phyloP scores from a whole-genome alignment of 30 jellyfish, hydroid and myxozoan genomes.

The Hydra vulgaris region DNA sequence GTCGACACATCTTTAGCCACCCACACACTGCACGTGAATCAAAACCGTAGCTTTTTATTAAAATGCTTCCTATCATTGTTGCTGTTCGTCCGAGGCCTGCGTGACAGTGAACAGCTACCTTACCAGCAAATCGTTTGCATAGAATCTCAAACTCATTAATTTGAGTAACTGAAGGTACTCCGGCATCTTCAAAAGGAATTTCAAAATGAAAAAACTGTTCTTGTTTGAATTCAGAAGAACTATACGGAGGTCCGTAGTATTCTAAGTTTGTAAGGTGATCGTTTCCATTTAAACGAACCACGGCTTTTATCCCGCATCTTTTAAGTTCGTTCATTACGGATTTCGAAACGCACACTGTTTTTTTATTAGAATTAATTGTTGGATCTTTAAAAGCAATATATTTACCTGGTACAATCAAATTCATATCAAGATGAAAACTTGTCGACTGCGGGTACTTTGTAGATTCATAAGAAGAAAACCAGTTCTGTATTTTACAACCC shows the following conservation, averaged over 20 bases:
- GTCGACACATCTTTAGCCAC: slow-evolving; percentile 79
- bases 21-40: slow-evolving; percentile 78
- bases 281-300: slow-evolving; percentile 52
- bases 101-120: slow-evolving; percentile 82
- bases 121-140: slow-evolving; percentile 36
- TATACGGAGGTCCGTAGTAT: slow-evolving; percentile 52
- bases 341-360: slow-evolving; percentile 21
- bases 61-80: slow-evolving; percentile 62
- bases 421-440: slow-evolving; percentile 48
- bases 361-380: slow-evolving; percentile 23
- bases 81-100: slow-evolving; percentile 97
- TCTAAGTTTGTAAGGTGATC: slow-evolving; percentile 31
- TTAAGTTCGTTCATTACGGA: slow-evolving; percentile 34
- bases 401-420: slow-evolving; percentile 71
- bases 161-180: slow-evolving; percentile 52
- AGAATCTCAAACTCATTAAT: slow-evolving; percentile 36
- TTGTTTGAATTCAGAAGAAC: slow-evolving; percentile 38
- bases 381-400: slow-evolving; percentile 84
- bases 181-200: slow-evolving; percentile 63
- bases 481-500: slow-evolving; percentile 17
- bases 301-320: slow-evolving; percentile 29
- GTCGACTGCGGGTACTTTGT: slow-evolving; percentile 32
- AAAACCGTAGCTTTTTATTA: slow-evolving; percentile 53
- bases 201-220: slow-evolving; percentile 44
- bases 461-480: slow-evolving; percentile 15